Percentiles rank a stretch among this genome's conserved stretches.
Evolutionary conservation across 23 tunicate genomes (phyloP).

Genomic region (Styela plicata): DNA sequence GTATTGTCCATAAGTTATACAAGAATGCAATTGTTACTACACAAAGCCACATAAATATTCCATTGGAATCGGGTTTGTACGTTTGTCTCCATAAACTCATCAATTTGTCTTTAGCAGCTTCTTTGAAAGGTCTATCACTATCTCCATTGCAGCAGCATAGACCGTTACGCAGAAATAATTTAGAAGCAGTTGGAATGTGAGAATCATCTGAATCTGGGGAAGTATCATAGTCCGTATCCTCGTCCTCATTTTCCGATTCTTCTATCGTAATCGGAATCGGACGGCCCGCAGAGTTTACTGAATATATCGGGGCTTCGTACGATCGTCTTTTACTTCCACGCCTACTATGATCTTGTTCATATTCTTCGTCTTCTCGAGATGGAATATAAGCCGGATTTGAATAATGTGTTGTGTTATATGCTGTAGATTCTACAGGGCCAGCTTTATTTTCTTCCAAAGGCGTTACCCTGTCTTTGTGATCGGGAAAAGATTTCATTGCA

Average conservation of each 20-base stretch:
- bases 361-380: not conserved
- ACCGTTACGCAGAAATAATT: not conserved
- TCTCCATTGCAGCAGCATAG: slow-evolving; percentile 19
- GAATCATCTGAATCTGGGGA: slow-evolving; percentile 1
- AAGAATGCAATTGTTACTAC: slow-evolving; percentile 36
- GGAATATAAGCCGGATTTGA: slow-evolving; percentile 11
- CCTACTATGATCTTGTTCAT: not conserved
- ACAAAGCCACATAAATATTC: slow-evolving; percentile 50
- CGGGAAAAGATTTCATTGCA: not conserved
- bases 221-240: slow-evolving; percentile 22
- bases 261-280: slow-evolving; percentile 78
- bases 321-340: slow-evolving; percentile 10
- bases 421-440: not conserved
- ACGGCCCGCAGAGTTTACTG: slow-evolving; percentile 68
- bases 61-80: slow-evolving; percentile 40
- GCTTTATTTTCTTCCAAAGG: not conserved
- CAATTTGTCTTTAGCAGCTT: not conserved
- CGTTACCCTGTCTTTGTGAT: not conserved
- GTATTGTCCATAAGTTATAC: slow-evolving; percentile 68
- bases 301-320: slow-evolving; percentile 55
- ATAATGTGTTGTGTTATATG: slow-evolving; percentile 8
- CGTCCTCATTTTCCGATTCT: slow-evolving; percentile 27
- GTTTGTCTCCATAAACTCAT: slow-evolving; percentile 40
- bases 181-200: slow-evolving; percentile 1
- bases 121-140: not conserved